Evolutionary conservation across 2,797 vertebrate genomes (phyloP).

Genomic region (Argentina silus): DNA sequence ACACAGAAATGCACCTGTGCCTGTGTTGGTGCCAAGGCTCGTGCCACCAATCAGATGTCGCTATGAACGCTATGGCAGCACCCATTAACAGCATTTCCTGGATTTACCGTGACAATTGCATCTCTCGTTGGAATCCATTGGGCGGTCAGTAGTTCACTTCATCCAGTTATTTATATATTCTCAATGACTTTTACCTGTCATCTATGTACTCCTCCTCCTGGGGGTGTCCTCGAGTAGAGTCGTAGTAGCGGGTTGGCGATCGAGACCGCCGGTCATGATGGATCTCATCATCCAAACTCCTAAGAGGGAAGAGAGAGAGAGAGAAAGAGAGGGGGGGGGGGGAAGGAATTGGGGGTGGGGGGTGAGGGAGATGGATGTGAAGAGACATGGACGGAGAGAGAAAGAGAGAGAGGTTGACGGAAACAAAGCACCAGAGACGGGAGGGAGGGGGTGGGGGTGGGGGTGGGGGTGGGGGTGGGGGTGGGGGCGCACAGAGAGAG

Average conservation of each 20-base stretch:
- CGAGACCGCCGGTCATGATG: slow-evolving; percentile 91
- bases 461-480: background rate
- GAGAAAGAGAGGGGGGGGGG: background rate
- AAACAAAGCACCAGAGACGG: background rate
- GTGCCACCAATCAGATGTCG: too few species aligned
- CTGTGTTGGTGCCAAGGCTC: too few species aligned
- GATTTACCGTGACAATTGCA: too few species aligned
- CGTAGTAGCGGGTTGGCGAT: slow-evolving; percentile 92
- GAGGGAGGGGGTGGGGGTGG: background rate
- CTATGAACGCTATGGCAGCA: too few species aligned
- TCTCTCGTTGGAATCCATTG: too few species aligned
- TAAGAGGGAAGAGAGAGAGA: slow-evolving; percentile 57
- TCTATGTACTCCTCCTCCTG: slow-evolving; percentile 86
- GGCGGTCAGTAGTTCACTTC: too few species aligned
- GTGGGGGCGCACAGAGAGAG: background rate
- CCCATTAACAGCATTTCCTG: too few species aligned
- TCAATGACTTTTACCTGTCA: slow-evolving; percentile 83
- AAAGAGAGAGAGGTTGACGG: background rate
- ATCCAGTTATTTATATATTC: too few species aligned
- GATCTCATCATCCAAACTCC: slow-evolving; percentile 98
- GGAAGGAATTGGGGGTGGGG: background rate
- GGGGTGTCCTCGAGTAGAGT: slow-evolving; percentile 82
- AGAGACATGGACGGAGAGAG: background rate
- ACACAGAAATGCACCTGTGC: too few species aligned
- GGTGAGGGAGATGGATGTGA: background rate